Evolutionary conservation across 2,888 invertebrate genomes (phyloP).

Genomic region (Trichogramma evanescens): DNA sequence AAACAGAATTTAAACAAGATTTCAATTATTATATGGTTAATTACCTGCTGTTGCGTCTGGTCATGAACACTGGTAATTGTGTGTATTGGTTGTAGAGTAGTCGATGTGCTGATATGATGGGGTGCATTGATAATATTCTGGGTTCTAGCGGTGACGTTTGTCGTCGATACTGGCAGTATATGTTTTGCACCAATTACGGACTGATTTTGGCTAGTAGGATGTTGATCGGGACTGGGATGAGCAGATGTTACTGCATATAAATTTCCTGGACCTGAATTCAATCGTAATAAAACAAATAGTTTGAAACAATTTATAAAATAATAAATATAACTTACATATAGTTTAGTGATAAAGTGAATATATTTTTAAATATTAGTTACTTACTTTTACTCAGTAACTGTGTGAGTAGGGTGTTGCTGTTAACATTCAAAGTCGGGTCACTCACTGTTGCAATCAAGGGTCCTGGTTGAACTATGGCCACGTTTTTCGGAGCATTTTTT

Average conservation of each 20-base stretch:
- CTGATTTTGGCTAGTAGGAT: slow-evolving; percentile 29
- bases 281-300: neutral
- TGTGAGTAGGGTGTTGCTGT: slow-evolving; percentile 71
- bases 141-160: slow-evolving; percentile 49
- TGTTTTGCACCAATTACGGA: slow-evolving; percentile 46
- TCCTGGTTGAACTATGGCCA: slow-evolving; percentile 51
- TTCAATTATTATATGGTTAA: neutral
- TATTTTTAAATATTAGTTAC: slow-evolving; percentile 31
- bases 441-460: slow-evolving; percentile 69
- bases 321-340: neutral
- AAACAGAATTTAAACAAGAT: neutral
- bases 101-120: slow-evolving; percentile 48
- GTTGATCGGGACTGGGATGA: slow-evolving; percentile 42
- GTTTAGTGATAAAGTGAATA: neutral
- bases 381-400: slow-evolving; percentile 72
- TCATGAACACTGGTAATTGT: slow-evolving; percentile 31
- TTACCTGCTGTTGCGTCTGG: slow-evolving; percentile 29
- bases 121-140: slow-evolving; percentile 38
- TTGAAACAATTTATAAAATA: neutral
- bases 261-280: neutral
- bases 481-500: slow-evolving; percentile 34
- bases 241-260: no score
- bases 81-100: slow-evolving; percentile 46
- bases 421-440: slow-evolving; percentile 63
- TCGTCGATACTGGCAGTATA: slow-evolving; percentile 49